Evolutionary conservation across 2,113 vertebrate genomes (phyloP).

Genomic region (Odocoileus virginianus): DNA sequence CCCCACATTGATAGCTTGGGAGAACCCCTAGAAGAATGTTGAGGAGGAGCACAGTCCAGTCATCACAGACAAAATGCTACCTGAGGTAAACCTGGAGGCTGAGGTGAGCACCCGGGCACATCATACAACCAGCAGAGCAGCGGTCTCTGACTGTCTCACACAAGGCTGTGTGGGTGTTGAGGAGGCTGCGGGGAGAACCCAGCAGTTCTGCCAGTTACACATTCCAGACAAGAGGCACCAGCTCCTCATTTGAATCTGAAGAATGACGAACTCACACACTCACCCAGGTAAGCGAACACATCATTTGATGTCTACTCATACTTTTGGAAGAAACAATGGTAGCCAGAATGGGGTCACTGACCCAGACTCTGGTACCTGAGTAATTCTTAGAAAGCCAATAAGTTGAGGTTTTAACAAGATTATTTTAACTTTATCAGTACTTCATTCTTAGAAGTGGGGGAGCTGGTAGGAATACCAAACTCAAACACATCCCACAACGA

Average conservation of each 20-base stretch:
- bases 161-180: neutral
- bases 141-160: neutral
- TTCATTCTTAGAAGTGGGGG: neutral
- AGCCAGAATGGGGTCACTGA: neutral
- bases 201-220: neutral
- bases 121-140: neutral
- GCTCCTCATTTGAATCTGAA: neutral
- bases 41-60: neutral
- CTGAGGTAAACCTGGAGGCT: neutral
- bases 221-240: neutral
- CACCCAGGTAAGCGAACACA: neutral
- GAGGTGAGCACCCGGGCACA: neutral
- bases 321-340: neutral
- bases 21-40: neutral
- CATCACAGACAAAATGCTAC: neutral
- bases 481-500: neutral
- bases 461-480: neutral
- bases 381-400: neutral
- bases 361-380: neutral
- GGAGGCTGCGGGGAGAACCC: neutral
- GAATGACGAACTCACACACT: neutral
- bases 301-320: neutral
- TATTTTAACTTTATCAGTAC: neutral
- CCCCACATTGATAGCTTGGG: neutral
- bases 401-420: neutral